Evolutionary conservation across 2,113 vertebrate species (phyloP).

Genomic region (Crypturellus undulatus): DNA sequence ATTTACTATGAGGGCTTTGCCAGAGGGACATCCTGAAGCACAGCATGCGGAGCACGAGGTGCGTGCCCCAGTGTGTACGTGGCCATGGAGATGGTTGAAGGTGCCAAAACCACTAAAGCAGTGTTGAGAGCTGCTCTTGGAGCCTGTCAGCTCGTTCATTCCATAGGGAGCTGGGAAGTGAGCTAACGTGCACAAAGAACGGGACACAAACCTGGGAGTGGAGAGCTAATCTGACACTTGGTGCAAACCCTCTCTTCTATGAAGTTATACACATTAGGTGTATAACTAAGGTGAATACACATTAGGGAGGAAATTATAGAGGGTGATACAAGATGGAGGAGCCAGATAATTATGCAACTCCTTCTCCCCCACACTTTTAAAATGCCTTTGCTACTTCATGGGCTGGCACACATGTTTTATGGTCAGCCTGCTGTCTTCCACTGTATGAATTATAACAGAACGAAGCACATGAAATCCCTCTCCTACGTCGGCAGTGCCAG

Average conservation of each 20-base stretch:
- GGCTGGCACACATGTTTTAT: background rate
- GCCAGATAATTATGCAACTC: background rate
- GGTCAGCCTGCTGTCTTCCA: background rate
- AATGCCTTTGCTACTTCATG: background rate
- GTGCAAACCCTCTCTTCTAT: background rate
- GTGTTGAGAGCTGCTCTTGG: background rate
- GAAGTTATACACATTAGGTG: background rate
- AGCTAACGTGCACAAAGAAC: background rate
- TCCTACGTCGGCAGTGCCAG: background rate
- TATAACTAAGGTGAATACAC: background rate
- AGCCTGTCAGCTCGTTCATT: background rate
- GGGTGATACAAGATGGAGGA: background rate
- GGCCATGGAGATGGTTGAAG: background rate
- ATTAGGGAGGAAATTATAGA: background rate
- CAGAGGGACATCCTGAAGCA: background rate
- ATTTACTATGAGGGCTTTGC: background rate
- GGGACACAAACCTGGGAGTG: background rate
- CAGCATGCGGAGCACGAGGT: background rate
- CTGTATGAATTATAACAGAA: background rate
- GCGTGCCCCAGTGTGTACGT: background rate
- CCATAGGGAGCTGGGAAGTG: background rate
- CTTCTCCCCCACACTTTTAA: background rate
- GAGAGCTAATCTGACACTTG: background rate
- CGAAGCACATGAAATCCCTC: accelerated
- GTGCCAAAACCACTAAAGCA: background rate